Conservation (phyloP, 2,113 vertebrate genomes). For the human (Homo sapiens) region DNA sequence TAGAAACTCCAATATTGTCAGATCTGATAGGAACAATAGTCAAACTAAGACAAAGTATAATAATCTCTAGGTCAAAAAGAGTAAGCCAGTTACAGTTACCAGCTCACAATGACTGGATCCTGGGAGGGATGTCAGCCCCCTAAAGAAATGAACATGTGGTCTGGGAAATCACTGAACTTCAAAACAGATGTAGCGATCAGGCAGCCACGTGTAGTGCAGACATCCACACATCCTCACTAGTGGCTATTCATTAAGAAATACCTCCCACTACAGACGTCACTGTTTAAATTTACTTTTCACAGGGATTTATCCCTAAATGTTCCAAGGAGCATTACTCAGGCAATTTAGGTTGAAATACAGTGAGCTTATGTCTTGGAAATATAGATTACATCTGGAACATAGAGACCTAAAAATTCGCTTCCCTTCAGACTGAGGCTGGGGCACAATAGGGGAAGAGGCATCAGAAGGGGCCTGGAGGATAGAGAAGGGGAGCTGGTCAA, state of each 20-base stretch:
- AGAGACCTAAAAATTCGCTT: not conserved
- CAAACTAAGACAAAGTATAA: slow-evolving; percentile 45
- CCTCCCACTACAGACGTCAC: not conserved
- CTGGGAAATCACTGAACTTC: slow-evolving; percentile 38
- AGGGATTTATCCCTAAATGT: not conserved
- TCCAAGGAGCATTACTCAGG: not conserved
- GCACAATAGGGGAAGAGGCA: not conserved
- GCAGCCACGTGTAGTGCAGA: not conserved
- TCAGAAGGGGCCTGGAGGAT: not conserved
- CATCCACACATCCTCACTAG: not conserved
- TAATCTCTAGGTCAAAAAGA: slow-evolving; percentile 49
- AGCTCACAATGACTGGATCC: slow-evolving; percentile 4
- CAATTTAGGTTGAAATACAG: slow-evolving; percentile 16
- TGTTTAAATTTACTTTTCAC: slow-evolving; percentile 34
- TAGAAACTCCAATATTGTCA: slow-evolving; percentile 16
- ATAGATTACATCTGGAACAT: not conserved
- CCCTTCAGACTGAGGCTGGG: not conserved
- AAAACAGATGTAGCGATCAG: slow-evolving; percentile 41
- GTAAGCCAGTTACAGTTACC: not conserved
- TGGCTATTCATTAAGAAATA: slow-evolving; percentile 6
- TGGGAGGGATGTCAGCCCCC: not conserved
- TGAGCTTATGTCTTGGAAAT: not conserved
- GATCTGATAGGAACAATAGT: slow-evolving; percentile 24
- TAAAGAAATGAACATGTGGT: slow-evolving; percentile 29
- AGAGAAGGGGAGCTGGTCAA: slow-evolving; percentile 56